Evolutionary conservation across 2,113 vertebrate species (phyloP), one percentile per base, ranked within the genome.

Genomic region (Xiphorhynchus elegans): DNA sequence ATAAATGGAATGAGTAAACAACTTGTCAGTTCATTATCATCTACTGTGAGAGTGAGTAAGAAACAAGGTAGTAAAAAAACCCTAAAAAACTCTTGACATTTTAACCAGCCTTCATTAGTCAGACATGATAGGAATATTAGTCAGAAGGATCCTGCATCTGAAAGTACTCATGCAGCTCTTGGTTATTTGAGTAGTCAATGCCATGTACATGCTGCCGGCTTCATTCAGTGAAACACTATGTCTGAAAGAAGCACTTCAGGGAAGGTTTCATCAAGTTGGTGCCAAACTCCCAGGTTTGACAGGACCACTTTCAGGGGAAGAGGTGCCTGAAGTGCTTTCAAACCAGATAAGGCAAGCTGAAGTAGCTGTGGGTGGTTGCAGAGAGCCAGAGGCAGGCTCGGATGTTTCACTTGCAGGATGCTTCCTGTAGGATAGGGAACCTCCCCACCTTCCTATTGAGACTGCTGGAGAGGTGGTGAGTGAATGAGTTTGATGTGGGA

Each of bases 81-180:
- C 17, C n/a, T 2, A 5, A 10, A 73, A 87, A 83, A 19, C 46
- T 83, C 72, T 63, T 87, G 85, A 90, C 82, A 93, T 94, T 89
- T 96, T 90, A 91, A 77, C 64, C 7, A 17, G 17, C 20, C 37
- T 19, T 96, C 31, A 46, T 86, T 95, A 96, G 44, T 92, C 85
- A 96, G 68, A 26, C 33, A 26, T 19, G 49, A 86, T 11, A 90
- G 26, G 49, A 92, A 47, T 64, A 81, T 88, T 70, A 96, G 84
- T 95, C 82, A 88, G 67, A 80, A 81, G 64, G n/a, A 85, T 83
- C 21, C 33, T 70, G 14, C 47, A 70, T 88, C 64, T 78, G 75
- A 77, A 92, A 69, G 79, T 44, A 59, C n/a, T 93, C 26, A 4
- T 47, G 73, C 23, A 83, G 68, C 35, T 87, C 15, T 49, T 55